Base-by-base conservation (phyloP, 2,113 vertebrate species). In the Ammodytes dubius region DNA sequence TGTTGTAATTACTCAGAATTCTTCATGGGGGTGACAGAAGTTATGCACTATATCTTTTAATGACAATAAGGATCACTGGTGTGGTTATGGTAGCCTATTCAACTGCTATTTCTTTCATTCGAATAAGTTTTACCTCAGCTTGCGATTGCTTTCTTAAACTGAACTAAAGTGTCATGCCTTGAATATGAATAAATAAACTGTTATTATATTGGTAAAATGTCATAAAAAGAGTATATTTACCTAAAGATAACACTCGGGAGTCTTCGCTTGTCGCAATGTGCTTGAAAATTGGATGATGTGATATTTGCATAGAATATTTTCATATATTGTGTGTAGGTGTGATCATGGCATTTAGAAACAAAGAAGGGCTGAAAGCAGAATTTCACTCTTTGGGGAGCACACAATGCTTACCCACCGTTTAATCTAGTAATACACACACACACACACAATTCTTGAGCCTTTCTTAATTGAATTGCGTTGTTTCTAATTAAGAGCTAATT, bases 401-500 rank as follows among this genome's bases (percentile, higher is more conserved):
- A 71, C 69, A 58, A 79, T 84, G 71, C 83, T 88, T 85, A 88
- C 87, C 83, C 82, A 45, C 70, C 17, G 8, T 88, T 91, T 83
- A 69, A 82, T 86, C 88, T 81, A 73, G 45, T 83, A 90, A 91
- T 93, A 27, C 27, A 27, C 27, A 27, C 27, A 27, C 27, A 27
- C 86, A 80, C 72, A 78, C 83, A 82, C 75, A 84, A 86, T 89
- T 91, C 90, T 77, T 79, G 73, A 89, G 84, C 84, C 87, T 72
- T 83, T 84, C 81, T 89, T 91, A 93, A 93, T 93, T 83, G 66
- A 90, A 88, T 74, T 87, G 63, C 74, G 69, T 74, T 82, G 87
- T 71, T 87, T 84, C 87, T 91, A 93, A 94, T 93, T 86, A 89
- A 88, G 73, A 87, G 61, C 77, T 85, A 82, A 27, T 69, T 91